Conservation (phyloP, 2,113 vertebrate species). For the Marmota flaviventris region DNA sequence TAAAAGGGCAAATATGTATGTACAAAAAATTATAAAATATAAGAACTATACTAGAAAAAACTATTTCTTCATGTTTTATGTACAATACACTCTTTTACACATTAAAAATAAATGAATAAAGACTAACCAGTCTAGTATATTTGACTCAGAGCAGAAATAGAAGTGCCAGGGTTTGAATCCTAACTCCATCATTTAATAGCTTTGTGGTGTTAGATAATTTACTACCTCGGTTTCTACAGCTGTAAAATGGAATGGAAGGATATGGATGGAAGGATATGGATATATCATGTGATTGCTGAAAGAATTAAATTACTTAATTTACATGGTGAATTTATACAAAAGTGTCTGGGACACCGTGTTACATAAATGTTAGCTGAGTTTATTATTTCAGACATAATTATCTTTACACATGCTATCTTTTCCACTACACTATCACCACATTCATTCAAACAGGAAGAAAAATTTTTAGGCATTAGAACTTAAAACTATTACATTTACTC, state of each 20-base stretch:
- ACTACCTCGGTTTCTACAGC: background rate
- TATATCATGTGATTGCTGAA: background rate
- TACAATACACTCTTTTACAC: background rate
- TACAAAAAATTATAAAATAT: background rate
- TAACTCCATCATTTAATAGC: background rate
- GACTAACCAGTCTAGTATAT: background rate
- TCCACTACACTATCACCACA: background rate
- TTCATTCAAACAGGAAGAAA: slow-evolving; percentile 14
- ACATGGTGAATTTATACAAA: background rate
- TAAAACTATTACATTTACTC: background rate
- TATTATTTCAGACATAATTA: slow-evolving; percentile 37
- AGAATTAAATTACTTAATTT: background rate
- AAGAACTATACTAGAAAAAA: background rate
- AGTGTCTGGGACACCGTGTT: background rate
- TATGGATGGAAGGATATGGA: no score
- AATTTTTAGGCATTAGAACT: background rate
- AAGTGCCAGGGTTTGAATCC: background rate
- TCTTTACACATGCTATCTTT: background rate
- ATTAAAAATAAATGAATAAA: background rate
- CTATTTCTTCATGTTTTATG: background rate
- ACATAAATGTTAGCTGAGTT: background rate
- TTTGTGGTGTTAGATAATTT: background rate
- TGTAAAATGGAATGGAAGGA: background rate
- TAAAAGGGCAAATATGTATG: background rate
- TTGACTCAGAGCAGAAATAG: background rate